Conservation (phyloP, 2,797 vertebrate genomes). For the Myotis planiceps region DNA sequence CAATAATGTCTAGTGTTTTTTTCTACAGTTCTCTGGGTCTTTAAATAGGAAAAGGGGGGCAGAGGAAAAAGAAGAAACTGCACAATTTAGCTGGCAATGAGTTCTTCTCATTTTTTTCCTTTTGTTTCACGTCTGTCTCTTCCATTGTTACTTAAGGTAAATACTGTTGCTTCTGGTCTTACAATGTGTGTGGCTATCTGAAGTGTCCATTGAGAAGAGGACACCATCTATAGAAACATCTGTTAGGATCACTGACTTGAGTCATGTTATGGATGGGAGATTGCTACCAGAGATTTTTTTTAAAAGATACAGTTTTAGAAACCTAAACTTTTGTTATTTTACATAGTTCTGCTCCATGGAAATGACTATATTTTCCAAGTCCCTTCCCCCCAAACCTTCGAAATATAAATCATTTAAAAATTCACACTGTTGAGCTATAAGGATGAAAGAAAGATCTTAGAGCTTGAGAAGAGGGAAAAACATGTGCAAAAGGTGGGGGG, state of each 20-base stretch:
- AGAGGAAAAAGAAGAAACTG: neutral
- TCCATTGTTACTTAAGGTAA: neutral
- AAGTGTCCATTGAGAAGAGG: neutral
- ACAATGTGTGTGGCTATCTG: neutral
- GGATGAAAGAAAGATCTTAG: constrained; percentile 51
- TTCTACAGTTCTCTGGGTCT: neutral
- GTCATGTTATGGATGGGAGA: neutral
- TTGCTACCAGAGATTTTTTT: neutral
- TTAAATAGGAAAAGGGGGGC: neutral
- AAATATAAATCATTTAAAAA: constrained; percentile 56
- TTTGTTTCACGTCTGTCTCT: constrained; percentile 22
- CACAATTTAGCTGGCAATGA: neutral
- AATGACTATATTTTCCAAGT: constrained; percentile 22
- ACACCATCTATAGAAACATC: neutral
- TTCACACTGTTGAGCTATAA: neutral
- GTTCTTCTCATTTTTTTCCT: neutral
- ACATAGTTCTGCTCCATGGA: neutral
- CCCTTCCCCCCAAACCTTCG: neutral
- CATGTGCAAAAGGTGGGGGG: neutral
- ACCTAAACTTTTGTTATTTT: constrained; percentile 9
- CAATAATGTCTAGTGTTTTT: neutral
- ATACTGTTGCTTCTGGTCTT: neutral
- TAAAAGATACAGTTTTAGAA: neutral
- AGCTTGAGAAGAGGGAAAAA: neutral
- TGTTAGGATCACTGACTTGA: neutral